Base-by-base conservation (phyloP, 2,888 invertebrate genomes). In the Agonopterix heracliana region DNA sequence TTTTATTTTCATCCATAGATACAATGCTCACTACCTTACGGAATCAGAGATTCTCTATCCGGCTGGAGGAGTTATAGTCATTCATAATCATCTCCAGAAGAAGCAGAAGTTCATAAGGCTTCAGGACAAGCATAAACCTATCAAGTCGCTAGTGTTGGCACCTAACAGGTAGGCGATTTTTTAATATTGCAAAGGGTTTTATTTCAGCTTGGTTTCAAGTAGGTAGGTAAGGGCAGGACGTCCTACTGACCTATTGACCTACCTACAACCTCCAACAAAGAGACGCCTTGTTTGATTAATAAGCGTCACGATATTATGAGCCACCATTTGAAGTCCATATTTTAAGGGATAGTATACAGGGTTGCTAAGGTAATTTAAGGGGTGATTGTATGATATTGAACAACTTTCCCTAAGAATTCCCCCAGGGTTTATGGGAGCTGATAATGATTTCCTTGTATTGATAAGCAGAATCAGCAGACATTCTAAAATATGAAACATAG, bases 21-120 rank as follows among this genome's bases (percentile, higher is more conserved):
- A 92, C 50, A 95, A 95, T 74, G 92, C 92, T 5, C 92, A 94
- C 68, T 95, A 92, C 64, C 80, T 94, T 49, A 89, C 91, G 13
- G 94, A 94, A 66, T 91, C 93, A 26, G 95, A 95, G 68, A 90
- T 96, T 40, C 85, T 95, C 45, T 96, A 96, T 76, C 94, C 95
- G 0, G 94, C 94, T 34, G 96, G 95, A 47, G 92, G 93, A 46
- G 93, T 93, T 1, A 80, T 96, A 45, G 91, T 93, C 0, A 87
- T 95, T 52, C 95, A 96, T 63, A 93, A 95, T 71, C 92, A 91
- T 71, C 85, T 90, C 7, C 90, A 92, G 61, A 92, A 92, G 66
- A 92, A 91, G 56, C 96, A 96, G 69, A 91, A 91, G 64, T 93
- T 93, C 63, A 92, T 95, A 46, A 90, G 92, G 59, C 79, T 94